Conservation (phyloP, 2,797 vertebrate species). For the Chelmon rostratus region DNA sequence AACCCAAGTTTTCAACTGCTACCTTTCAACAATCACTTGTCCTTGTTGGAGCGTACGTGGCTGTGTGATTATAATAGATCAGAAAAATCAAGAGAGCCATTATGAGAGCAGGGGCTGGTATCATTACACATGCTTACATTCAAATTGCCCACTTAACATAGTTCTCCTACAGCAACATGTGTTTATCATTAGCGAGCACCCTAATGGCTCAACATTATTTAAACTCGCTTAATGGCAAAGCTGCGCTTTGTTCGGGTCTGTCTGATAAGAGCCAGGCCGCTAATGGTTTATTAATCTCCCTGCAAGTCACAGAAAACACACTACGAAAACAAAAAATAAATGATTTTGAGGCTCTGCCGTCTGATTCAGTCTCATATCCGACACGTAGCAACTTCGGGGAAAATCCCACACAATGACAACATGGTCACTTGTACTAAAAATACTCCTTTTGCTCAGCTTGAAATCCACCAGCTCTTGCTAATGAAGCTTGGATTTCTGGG, state of each 20-base stretch:
- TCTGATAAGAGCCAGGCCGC: slow-evolving; percentile 79
- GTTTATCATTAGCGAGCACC: slow-evolving; percentile 85
- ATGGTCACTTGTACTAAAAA: slow-evolving; percentile 21
- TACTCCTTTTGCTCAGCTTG: slow-evolving; percentile 8
- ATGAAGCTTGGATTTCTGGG: slow-evolving; percentile 1
- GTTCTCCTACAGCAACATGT: slow-evolving; percentile 86
- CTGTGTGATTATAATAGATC: slow-evolving; percentile 62
- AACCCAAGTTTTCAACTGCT: slow-evolving; percentile 18
- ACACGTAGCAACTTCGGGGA: slow-evolving; percentile 5
- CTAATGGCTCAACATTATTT: slow-evolving; percentile 89
- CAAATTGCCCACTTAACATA: slow-evolving; percentile 88
- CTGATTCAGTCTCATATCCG: slow-evolving; percentile 41
- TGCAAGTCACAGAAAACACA: slow-evolving; percentile 55
- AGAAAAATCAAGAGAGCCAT: slow-evolving; percentile 78
- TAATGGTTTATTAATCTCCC: slow-evolving; percentile 85
- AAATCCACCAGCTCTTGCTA: slow-evolving; percentile 10
- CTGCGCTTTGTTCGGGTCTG: slow-evolving; percentile 78
- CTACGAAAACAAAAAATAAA: slow-evolving; percentile 53
- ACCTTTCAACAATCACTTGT: slow-evolving; percentile 38
- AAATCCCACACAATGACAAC: slow-evolving; percentile 35
- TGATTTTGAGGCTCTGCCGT: slow-evolving; percentile 40
- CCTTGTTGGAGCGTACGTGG: slow-evolving; percentile 22
- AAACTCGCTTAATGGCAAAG: slow-evolving; percentile 82
- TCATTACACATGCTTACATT: slow-evolving; percentile 86
- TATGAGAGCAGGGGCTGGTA: slow-evolving; percentile 74